Conservation (phyloP, 1,140 invertebrate species). For the Coelopa frigida region DNA sequence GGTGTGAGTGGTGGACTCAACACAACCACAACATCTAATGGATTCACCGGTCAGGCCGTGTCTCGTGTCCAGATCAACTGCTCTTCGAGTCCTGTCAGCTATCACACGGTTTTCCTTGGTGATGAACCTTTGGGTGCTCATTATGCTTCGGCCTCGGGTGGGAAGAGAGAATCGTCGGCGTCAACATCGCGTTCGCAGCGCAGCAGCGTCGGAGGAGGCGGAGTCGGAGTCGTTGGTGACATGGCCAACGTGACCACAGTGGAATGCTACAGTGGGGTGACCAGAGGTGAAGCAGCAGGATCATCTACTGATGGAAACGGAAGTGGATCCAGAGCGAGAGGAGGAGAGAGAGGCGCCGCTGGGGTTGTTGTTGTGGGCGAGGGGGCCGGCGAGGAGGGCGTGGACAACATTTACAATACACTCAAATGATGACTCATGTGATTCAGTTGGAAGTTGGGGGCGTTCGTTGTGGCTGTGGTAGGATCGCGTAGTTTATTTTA, state of each 20-base stretch:
- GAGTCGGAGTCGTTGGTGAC: too few relatives aligned
- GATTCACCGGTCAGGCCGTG: constrained; percentile 20
- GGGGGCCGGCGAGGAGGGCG: constrained; percentile 5
- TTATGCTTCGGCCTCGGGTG: too few relatives aligned
- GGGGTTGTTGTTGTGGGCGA: not conserved
- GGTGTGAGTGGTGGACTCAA: not conserved
- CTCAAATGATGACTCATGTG: constrained; percentile 45
- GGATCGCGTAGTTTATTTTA: too few relatives aligned
- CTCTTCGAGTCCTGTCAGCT: constrained; percentile 29
- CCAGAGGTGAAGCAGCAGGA: constrained; percentile 24
- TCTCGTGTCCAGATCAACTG: constrained; percentile 40
- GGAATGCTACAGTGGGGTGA: constrained; percentile 30
- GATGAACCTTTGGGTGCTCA: constrained; percentile 31
- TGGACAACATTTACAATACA: constrained; percentile 44
- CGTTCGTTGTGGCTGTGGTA: constrained; percentile 14
- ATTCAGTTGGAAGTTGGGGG: constrained; percentile 37
- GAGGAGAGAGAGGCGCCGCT: not conserved
- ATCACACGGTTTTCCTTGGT: constrained; percentile 37
- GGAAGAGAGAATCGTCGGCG: too few relatives aligned
- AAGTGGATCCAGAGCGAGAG: not conserved
- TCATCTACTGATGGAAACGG: not conserved
- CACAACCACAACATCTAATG: too few relatives aligned
- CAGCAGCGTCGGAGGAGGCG: too few relatives aligned
- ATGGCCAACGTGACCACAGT: too few relatives aligned
- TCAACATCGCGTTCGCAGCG: too few relatives aligned